These are phyloP conservation scores for Oconnorella tubifera DNA, from an alignment of 2,888 invertebrate genomes.

Conservation along the genomic window DNA sequence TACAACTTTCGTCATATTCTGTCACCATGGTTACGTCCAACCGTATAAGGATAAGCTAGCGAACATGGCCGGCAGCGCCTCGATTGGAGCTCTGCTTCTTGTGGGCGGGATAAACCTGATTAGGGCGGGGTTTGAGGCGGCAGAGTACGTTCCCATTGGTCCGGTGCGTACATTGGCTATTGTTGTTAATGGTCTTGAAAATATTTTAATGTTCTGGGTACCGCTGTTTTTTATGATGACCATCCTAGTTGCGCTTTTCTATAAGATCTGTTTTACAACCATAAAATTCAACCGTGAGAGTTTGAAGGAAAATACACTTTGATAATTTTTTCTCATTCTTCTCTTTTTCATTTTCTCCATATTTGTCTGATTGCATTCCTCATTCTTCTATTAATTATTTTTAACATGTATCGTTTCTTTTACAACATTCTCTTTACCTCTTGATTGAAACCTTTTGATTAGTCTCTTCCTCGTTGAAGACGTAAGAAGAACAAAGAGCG, in stretches of 20 bases:
- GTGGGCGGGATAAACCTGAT: slow-evolving; percentile 36
- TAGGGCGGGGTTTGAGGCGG: slow-evolving; percentile 37
- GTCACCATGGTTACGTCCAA: slow-evolving; percentile 35
- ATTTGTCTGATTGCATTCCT: too few relatives aligned
- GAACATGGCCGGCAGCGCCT: slow-evolving; percentile 36
- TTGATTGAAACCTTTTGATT: too few relatives aligned
- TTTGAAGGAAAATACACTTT: too few relatives aligned
- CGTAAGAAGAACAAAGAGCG: too few relatives aligned
- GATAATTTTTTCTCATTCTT: too few relatives aligned
- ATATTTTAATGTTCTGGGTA: slow-evolving; percentile 1
- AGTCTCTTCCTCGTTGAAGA: too few relatives aligned
- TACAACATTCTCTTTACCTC: too few relatives aligned
- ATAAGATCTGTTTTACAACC: too few relatives aligned
- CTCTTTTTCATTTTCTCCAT: too few relatives aligned
- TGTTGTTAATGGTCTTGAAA: neutral
- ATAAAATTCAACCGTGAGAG: too few relatives aligned
- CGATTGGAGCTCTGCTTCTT: slow-evolving; percentile 33
- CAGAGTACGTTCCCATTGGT: slow-evolving; percentile 36
- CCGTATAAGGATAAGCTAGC: slow-evolving; percentile 35
- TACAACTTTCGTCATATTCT: slow-evolving; percentile 32
- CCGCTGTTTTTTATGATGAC: neutral
- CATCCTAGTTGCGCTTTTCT: neutral
- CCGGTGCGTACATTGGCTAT: slow-evolving; percentile 15
- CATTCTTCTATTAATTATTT: too few relatives aligned
- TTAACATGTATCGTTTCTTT: too few relatives aligned